Base-by-base conservation (phyloP, 2,797 vertebrate genomes). In the Argentina silus region DNA sequence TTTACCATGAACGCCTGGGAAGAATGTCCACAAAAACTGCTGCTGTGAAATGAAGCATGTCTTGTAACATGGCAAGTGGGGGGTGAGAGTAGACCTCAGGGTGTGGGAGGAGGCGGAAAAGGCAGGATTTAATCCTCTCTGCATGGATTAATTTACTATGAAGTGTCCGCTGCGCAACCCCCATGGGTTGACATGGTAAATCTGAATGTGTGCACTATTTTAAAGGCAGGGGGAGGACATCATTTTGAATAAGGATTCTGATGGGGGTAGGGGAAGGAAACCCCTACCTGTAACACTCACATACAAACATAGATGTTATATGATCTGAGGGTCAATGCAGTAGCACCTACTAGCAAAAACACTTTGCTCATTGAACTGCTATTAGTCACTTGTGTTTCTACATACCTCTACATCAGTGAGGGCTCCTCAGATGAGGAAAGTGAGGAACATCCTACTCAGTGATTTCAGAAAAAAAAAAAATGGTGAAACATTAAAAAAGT, bases 81-180 rank as follows among this genome's bases (percentile, higher is more conserved):
- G 76, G 80, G 64, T 75, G 69, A 69, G 67, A 74, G 74, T 63
- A 74, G 80, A 86, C 75, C 75, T 79, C 27, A 21, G 78, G 74
- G 67, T 81, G 70, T 55, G 45, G 42, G 73, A 7, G 14, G 17
- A 36, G 51, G 17, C 68, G 70, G 72, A 70, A 70, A 55, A 76
- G 55, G 75, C 60, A 65, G 75, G 72, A 80, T 76, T 79, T 72
- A 76, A 82, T 87, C 73, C 66, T 50, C 12, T 53, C 50, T 47
- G 68, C 79, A 85, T 86, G 78, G 85, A 81, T 86, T 88, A 87
- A 86, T 83, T 73, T 83, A 74, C 78, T 84, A 68, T 81, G 85
- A 85, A 83, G 79, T 78, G 51, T 79, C 69, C 50, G 45, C 65
- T 67, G 78, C 70, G 61, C 78, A 81, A 77, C 65, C 85, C 78